Percentiles rank a stretch among this genome's conserved stretches.
phyloP scores from a whole-genome alignment of 1,140 invertebrate genomes.

The Drosophila willistoni region DNA sequence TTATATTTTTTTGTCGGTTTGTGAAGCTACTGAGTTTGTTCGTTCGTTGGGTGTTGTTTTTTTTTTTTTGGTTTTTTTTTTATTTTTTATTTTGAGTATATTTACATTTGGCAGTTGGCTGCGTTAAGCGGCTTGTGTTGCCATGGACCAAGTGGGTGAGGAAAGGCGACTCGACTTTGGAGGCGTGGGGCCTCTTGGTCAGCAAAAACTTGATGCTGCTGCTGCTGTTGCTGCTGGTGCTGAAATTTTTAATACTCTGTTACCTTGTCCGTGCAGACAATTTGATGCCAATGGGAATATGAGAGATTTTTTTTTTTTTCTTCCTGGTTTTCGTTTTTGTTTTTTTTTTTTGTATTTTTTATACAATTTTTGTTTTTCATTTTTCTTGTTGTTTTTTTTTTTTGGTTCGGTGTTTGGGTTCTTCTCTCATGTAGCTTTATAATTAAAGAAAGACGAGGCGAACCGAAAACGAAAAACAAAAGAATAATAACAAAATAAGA shows the following conservation, averaged over 20 bases:
- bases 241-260: conserved; percentile 79
- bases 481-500: conserved; percentile 59
- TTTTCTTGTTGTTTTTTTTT: conserved; percentile 21
- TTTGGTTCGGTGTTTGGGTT: conserved; percentile 15
- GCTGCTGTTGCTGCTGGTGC: conserved; percentile 38
- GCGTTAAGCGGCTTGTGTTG: conserved; percentile 77
- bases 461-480: conserved; percentile 50
- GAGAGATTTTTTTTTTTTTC: conserved; percentile 35
- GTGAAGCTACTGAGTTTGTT: neutral
- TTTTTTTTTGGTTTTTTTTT: conserved; percentile 15
- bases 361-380: neutral
- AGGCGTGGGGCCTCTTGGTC: conserved; percentile 43
- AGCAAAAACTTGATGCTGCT: conserved; percentile 56
- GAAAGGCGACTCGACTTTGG: conserved; percentile 24
- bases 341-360: conserved; percentile 13
- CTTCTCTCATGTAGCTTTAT: conserved; percentile 51
- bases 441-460: conserved; percentile 68
- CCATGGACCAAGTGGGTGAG: conserved; percentile 45
- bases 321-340: neutral
- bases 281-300: conserved; percentile 75
- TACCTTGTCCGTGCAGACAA: conserved; percentile 74
- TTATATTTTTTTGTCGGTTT: conserved; percentile 71
- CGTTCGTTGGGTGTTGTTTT: conserved; percentile 10
- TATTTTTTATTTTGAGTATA: conserved; percentile 59
- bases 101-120: conserved; percentile 79